Conservation (phyloP, 2,113 vertebrate genomes). For the Lamprotornis superbus region DNA sequence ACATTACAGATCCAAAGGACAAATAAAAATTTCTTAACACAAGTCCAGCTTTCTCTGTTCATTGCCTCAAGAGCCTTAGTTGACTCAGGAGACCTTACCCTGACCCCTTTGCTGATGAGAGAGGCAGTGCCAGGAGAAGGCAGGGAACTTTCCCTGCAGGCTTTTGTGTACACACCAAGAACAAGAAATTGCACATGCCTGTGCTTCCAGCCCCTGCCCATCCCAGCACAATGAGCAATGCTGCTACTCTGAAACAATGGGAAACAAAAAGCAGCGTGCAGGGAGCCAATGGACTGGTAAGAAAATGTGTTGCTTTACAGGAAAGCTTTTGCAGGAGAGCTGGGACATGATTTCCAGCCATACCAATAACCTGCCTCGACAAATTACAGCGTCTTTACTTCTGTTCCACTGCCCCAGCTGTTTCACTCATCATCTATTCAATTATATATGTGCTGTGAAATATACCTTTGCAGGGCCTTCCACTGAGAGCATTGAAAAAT, state of each 20-base stretch:
- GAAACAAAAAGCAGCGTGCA: background rate
- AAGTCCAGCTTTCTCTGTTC: background rate
- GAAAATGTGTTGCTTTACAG: background rate
- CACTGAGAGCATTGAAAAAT: background rate
- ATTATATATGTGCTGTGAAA: background rate
- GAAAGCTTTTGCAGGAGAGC: background rate
- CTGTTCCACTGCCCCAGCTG: background rate
- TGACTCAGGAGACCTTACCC: background rate
- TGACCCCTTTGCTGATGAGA: fast-evolving
- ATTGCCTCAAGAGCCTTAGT: background rate
- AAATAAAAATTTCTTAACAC: conserved; percentile 86
- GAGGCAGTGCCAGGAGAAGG: background rate
- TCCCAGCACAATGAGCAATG: background rate
- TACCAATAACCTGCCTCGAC: background rate
- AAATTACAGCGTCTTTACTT: background rate
- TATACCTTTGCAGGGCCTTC: background rate
- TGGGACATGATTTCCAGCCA: background rate
- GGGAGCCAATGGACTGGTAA: background rate
- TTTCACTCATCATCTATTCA: background rate
- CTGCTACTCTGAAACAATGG: background rate
- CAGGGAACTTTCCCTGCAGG: background rate
- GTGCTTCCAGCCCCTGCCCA: background rate
- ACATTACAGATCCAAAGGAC: conserved; percentile 83
- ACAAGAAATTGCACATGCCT: background rate
- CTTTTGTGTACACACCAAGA: background rate